These are phyloP conservation scores for Orchesellides sinensis DNA, from an alignment of 2,888 invertebrate genomes.

Conservation along the genomic window DNA sequence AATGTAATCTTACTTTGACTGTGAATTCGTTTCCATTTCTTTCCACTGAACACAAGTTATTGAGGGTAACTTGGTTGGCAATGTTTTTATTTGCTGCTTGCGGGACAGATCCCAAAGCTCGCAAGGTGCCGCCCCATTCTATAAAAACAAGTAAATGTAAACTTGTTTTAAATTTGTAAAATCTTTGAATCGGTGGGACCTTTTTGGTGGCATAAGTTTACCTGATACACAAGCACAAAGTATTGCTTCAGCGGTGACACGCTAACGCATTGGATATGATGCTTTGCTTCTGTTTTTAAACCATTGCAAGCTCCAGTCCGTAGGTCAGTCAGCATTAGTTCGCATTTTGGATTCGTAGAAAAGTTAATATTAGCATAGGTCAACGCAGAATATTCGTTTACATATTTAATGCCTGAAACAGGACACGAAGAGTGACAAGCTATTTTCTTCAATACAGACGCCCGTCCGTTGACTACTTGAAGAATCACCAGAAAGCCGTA, in stretches of 20 bases:
- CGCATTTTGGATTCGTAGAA: constrained; percentile 74
- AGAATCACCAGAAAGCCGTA: constrained; percentile 70
- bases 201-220: constrained; percentile 20
- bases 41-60: constrained; percentile 73
- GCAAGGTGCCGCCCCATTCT: constrained; percentile 73
- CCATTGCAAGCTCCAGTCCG: constrained; percentile 65
- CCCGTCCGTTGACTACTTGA: constrained; percentile 45
- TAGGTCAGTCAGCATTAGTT: constrained; percentile 69
- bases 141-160: neutral
- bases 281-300: constrained; percentile 72
- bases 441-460: constrained; percentile 63
- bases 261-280: constrained; percentile 69
- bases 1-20: constrained; percentile 60
- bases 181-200: constrained; percentile 14
- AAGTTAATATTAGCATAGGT: constrained; percentile 72
- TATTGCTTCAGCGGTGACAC: constrained; percentile 70
- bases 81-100: constrained; percentile 71
- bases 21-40: constrained; percentile 63
- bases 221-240: constrained; percentile 72
- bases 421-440: constrained; percentile 70
- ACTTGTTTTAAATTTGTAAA: neutral
- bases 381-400: constrained; percentile 66
- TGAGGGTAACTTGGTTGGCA: constrained; percentile 72
- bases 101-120: constrained; percentile 73
- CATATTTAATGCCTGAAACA: constrained; percentile 71